Percentiles rank a stretch among this genome's conserved stretches.
Evolutionary conservation across 2,888 invertebrate species (phyloP).

Genomic region (Ectemnius continuus): DNA sequence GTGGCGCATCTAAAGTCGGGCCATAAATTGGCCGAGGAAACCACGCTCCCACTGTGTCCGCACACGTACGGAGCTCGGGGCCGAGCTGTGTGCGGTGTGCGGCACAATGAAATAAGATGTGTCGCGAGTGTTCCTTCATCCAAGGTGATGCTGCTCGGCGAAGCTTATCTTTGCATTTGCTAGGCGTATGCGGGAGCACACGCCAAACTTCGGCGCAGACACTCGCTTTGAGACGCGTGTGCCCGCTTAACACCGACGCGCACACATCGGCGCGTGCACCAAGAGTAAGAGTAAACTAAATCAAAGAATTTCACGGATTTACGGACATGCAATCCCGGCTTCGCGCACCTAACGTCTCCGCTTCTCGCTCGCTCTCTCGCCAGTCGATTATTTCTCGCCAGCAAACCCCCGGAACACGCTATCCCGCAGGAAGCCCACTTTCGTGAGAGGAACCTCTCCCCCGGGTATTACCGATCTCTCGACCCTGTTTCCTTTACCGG

Average conservation of each 20-base stretch:
- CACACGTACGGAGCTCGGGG: too few species aligned
- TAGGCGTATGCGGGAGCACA: conserved; percentile 34
- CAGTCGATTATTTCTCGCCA: conserved; percentile 54
- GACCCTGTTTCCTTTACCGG: conserved; percentile 55
- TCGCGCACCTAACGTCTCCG: conserved; percentile 50
- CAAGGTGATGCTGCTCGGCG: conserved; percentile 54
- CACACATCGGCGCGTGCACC: conserved; percentile 8
- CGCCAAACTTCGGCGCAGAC: neutral
- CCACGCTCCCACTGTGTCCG: neutral
- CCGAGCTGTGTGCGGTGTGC: neutral
- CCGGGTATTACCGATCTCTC: conserved; percentile 63
- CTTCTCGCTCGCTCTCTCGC: conserved; percentile 37
- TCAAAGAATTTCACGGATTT: conserved; percentile 67
- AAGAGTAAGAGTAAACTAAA: conserved; percentile 58
- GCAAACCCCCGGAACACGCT: conserved; percentile 35
- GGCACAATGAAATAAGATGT: conserved; percentile 64
- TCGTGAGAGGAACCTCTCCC: conserved; percentile 58
- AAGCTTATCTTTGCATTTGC: conserved; percentile 63
- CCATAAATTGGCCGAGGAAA: conserved; percentile 35
- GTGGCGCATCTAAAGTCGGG: conserved; percentile 35
- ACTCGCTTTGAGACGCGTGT: conserved; percentile 23
- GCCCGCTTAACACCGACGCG: conserved; percentile 5
- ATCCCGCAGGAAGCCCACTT: conserved; percentile 46
- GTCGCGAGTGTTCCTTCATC: conserved; percentile 63
- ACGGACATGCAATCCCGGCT: conserved; percentile 62